Conservation (phyloP, 2,113 vertebrate genomes). For the Ardeotis arabs region DNA sequence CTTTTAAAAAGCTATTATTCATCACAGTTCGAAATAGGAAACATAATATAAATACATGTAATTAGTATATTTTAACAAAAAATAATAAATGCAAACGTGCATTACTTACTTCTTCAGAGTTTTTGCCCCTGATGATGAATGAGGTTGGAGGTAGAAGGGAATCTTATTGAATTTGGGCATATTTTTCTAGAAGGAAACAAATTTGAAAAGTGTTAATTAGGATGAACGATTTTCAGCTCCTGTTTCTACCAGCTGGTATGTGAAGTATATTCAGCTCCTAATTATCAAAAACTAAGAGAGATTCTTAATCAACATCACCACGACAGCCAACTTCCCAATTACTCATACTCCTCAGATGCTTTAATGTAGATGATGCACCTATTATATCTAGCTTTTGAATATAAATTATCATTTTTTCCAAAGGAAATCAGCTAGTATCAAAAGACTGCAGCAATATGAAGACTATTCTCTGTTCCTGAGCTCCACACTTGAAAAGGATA, state of each 20-base stretch:
- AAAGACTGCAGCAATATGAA: neutral
- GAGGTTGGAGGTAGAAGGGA: constrained; percentile 99
- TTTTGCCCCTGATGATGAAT: constrained; percentile 97
- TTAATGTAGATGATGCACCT: neutral
- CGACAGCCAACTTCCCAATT: neutral
- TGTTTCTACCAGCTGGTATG: neutral
- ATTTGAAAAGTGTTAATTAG: constrained; percentile 9
- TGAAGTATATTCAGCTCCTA: constrained; percentile 19
- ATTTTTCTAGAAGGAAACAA: constrained; percentile 89
- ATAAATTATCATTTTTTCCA: constrained; percentile 11
- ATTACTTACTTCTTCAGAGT: constrained; percentile 94
- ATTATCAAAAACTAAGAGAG: constrained; percentile 16
- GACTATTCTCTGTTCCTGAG: neutral
- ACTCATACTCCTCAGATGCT: constrained; percentile 1
- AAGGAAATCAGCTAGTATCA: neutral
- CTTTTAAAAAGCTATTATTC: neutral
- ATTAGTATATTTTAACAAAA: no score
- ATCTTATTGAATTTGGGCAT: constrained; percentile 99
- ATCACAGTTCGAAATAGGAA: neutral
- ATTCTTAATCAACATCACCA: constrained; percentile 15
- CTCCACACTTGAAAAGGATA: neutral
- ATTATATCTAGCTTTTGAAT: neutral
- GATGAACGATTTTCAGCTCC: neutral
- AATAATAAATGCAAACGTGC: neutral
- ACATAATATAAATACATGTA: neutral